Conservation (phyloP, 1,140 invertebrate genomes). For the Dermatophagoides farinae region DNA sequence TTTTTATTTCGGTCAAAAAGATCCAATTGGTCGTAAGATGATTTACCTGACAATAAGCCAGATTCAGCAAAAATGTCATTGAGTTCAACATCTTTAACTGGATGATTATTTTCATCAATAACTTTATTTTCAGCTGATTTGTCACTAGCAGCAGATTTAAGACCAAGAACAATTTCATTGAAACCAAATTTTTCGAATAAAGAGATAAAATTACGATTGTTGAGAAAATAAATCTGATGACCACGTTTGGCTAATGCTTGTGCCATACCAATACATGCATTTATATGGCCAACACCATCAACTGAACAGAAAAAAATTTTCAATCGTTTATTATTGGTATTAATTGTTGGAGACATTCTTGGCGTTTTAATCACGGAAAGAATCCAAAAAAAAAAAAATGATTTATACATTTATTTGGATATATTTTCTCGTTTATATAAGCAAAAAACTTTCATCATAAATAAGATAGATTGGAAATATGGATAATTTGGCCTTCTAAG, state of each 20-base stretch:
- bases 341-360: background rate
- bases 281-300: conserved; percentile 4
- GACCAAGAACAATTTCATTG: background rate
- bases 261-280: conserved; percentile 4
- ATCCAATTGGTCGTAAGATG: background rate
- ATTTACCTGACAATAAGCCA: background rate
- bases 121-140: background rate
- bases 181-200: background rate
- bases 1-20: background rate
- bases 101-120: background rate
- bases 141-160: background rate
- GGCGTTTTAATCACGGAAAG: background rate
- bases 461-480: too few species aligned
- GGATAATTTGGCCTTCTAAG: too few species aligned
- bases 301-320: background rate
- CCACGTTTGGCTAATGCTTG: background rate
- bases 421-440: too few species aligned
- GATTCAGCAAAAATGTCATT: background rate
- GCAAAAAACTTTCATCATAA: too few species aligned
- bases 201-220: background rate
- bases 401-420: too few species aligned
- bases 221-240: conserved; percentile 1
- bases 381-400: too few species aligned
- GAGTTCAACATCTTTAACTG: background rate
- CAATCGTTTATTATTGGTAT: background rate